phyloP scores from a whole-genome alignment of 1,140 invertebrate genomes.

The Drosophila bocqueti region DNA sequence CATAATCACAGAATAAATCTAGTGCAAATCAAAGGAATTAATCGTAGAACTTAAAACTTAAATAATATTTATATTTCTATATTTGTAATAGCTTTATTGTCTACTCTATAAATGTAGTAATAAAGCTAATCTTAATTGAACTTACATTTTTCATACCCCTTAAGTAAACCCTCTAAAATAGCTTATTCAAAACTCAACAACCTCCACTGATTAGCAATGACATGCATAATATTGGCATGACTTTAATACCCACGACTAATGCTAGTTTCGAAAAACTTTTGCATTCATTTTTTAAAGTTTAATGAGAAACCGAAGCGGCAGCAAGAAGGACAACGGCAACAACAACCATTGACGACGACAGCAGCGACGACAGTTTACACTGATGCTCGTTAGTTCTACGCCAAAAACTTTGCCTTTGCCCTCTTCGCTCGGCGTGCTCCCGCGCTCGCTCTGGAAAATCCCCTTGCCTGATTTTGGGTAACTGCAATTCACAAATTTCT shows the following conservation, averaged over 20 bases:
- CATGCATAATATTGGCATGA: conserved; percentile 42
- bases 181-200: not conserved
- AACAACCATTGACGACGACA: conserved; percentile 23
- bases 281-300: conserved; percentile 56
- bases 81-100: not conserved
- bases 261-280: conserved; percentile 46
- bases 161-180: not conserved
- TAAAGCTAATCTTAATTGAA: not conserved
- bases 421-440: not conserved
- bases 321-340: conserved; percentile 3
- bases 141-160: no score
- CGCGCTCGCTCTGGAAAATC: not conserved
- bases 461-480: conserved; percentile 11
- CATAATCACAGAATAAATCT: no score
- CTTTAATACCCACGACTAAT: conserved; percentile 34
- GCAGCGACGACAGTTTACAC: conserved; percentile 67
- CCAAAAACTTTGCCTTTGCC: conserved; percentile 56
- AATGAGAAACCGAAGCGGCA: conserved; percentile 59
- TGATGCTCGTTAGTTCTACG: conserved; percentile 72
- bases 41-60: not conserved
- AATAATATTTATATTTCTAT: no score
- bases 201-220: conserved; percentile 46
- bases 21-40: no score
- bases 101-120: not conserved
- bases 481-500: conserved; percentile 64